Percentiles rank a stretch among this genome's conserved stretches.
Conservation (phyloP, 2,888 invertebrate species). For the Kryphioiulus occultus region DNA sequence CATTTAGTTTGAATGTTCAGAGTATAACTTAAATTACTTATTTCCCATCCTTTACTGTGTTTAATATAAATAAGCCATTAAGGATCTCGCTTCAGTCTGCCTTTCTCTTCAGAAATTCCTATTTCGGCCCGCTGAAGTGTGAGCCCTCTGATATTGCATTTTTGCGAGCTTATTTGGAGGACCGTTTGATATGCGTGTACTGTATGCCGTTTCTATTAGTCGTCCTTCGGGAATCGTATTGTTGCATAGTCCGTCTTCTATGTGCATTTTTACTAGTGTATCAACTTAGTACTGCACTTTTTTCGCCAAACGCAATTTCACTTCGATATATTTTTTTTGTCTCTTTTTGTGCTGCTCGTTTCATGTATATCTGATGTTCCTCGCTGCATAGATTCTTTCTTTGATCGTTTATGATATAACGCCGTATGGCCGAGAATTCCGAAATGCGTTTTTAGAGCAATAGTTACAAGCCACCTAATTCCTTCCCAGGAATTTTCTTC, state of each 20-base stretch:
- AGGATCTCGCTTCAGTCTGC: neutral
- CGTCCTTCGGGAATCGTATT: neutral
- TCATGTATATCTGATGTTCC: neutral
- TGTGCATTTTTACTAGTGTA: slow-evolving; percentile 7
- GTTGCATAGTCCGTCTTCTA: neutral
- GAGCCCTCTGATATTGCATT: slow-evolving; percentile 12
- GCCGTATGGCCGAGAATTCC: neutral
- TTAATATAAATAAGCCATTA: neutral
- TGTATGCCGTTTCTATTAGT: neutral
- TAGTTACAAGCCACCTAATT: slow-evolving; percentile 39
- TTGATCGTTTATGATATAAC: slow-evolving; percentile 3
- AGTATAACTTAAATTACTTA: no score
- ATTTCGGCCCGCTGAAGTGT: neutral
- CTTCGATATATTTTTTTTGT: neutral
- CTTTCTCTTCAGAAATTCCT: neutral
- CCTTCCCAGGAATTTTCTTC: slow-evolving; percentile 28
- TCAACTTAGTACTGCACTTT: neutral
- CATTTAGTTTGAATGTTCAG: no score
- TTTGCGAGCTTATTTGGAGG: slow-evolving; percentile 11
- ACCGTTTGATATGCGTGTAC: neutral
- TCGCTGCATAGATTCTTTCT: neutral
- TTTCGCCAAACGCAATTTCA: slow-evolving; percentile 3
- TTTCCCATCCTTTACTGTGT: neutral
- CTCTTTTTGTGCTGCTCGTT: neutral
- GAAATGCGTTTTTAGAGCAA: slow-evolving; percentile 32